Evolutionary conservation across 1,140 invertebrate species (phyloP).

Genomic region (Gonioctena quinquepunctata): DNA sequence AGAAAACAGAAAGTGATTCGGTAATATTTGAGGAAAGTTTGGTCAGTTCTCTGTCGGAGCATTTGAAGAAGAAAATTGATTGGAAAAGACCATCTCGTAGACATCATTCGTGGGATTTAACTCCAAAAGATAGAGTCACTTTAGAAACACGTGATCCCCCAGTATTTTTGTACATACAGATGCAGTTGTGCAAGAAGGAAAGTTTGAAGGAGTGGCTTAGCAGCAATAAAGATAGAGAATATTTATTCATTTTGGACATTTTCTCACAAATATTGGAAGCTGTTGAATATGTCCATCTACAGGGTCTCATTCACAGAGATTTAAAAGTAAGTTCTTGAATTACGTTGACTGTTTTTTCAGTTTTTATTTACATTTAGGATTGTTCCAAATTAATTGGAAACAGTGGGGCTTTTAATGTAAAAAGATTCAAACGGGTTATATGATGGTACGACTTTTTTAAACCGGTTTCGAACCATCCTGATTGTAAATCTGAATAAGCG

Average conservation of each 20-base stretch:
- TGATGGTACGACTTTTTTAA: too few relatives aligned
- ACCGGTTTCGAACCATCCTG: too few relatives aligned
- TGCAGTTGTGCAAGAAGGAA: conserved; percentile 91
- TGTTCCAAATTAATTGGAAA: too few relatives aligned
- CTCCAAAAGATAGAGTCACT: conserved; percentile 1
- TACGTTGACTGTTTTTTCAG: neutral
- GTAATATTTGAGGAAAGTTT: conserved; percentile 1
- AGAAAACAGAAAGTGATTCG: neutral
- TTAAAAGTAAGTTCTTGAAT: conserved; percentile 71
- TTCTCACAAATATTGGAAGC: conserved; percentile 93
- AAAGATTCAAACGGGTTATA: too few relatives aligned
- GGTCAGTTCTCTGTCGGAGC: conserved; percentile 28
- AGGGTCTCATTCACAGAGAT: conserved; percentile 92
- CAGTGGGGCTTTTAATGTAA: too few relatives aligned
- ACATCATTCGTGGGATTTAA: conserved; percentile 37
- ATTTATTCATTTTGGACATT: conserved; percentile 67
- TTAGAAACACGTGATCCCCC: conserved; percentile 52
- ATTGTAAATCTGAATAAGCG: too few relatives aligned
- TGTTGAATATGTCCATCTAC: conserved; percentile 92
- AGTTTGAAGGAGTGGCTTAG: conserved; percentile 90
- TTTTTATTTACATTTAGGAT: too few relatives aligned
- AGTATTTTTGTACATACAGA: conserved; percentile 93
- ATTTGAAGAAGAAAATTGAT: conserved; percentile 38
- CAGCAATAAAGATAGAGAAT: conserved; percentile 58
- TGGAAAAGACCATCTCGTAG: conserved; percentile 40